These are phyloP conservation scores for Zaprionus bogoriensis DNA, from an alignment of 2,888 invertebrate species.

Conservation along the genomic window DNA sequence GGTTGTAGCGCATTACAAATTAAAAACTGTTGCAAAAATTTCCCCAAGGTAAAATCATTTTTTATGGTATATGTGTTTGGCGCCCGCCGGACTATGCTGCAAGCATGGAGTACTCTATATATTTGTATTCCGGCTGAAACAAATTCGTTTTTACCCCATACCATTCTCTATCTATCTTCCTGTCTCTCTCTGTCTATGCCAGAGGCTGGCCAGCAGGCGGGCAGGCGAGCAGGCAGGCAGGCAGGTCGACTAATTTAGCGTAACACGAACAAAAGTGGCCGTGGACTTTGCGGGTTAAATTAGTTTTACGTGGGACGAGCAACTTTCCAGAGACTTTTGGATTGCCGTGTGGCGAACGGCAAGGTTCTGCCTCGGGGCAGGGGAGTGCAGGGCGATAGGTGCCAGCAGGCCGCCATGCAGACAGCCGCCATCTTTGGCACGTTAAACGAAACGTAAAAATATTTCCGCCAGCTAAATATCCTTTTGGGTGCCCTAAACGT, in stretches of 20 bases:
- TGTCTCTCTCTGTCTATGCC: constrained; percentile 10
- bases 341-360: background rate
- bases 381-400: background rate
- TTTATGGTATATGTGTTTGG: constrained; percentile 45
- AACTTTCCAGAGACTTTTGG: constrained; percentile 49
- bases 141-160: constrained; percentile 25
- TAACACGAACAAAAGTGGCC: constrained; percentile 76
- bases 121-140: constrained; percentile 37
- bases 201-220: constrained; percentile 41
- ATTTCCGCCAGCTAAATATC: constrained; percentile 80
- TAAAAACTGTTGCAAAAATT: constrained; percentile 76
- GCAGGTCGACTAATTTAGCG: constrained; percentile 73
- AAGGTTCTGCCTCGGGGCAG: background rate
- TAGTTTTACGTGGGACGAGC: constrained; percentile 71
- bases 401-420: constrained; percentile 15
- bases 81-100: constrained; percentile 2
- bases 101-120: constrained; percentile 6
- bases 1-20: constrained; percentile 70
- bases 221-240: constrained; percentile 5
- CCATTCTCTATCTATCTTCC: constrained; percentile 2
- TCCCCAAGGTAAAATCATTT: constrained; percentile 74
- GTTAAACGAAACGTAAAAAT: constrained; percentile 82
- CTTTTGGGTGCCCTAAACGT: constrained; percentile 73
- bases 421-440: constrained; percentile 66
- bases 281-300: constrained; percentile 72